These are phyloP conservation scores for Botia kubotai DNA, from an alignment of 2,797 vertebrate species.

Conservation along the genomic window DNA sequence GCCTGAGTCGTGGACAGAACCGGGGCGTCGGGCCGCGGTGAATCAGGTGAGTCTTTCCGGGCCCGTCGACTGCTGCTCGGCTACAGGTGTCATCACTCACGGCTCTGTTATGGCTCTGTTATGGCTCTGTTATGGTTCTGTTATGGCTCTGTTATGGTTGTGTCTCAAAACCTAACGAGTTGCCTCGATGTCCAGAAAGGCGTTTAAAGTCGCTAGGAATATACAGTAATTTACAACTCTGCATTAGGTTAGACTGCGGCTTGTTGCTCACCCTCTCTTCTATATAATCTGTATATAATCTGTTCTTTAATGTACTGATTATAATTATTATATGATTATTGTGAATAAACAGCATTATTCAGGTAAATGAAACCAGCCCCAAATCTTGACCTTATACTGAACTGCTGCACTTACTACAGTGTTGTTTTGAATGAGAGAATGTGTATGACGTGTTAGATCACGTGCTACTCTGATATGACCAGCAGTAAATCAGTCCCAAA, in stretches of 20 bases:
- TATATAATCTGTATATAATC: too few relatives aligned
- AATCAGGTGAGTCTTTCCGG: conserved; percentile 77
- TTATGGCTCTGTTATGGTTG: too few relatives aligned
- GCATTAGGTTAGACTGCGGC: neutral
- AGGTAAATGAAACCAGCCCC: conserved; percentile 2
- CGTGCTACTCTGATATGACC: too few relatives aligned
- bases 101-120: conserved; percentile 12
- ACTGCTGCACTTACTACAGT: neutral
- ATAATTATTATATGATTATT: neutral
- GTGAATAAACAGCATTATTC: neutral
- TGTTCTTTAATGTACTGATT: too few relatives aligned
- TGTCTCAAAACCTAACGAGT: neutral
- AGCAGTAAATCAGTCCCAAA: too few relatives aligned
- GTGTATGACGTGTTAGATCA: neutral
- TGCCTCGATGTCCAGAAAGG: neutral
- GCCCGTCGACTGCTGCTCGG: conserved; percentile 53
- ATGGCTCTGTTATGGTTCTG: too few relatives aligned
- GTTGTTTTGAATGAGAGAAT: conserved; percentile 18
- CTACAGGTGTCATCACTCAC: conserved; percentile 48
- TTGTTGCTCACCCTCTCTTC: neutral
- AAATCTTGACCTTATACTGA: neutral
- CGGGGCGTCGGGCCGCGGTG: conserved; percentile 62
- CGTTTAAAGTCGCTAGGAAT: too few relatives aligned
- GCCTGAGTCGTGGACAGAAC: conserved; percentile 63
- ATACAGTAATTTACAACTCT: neutral